Evolutionary conservation across 2,797 vertebrate genomes (phyloP), one percentile per base, ranked within the genome.

Genomic region (Microctenopoma steveboyesi): DNA sequence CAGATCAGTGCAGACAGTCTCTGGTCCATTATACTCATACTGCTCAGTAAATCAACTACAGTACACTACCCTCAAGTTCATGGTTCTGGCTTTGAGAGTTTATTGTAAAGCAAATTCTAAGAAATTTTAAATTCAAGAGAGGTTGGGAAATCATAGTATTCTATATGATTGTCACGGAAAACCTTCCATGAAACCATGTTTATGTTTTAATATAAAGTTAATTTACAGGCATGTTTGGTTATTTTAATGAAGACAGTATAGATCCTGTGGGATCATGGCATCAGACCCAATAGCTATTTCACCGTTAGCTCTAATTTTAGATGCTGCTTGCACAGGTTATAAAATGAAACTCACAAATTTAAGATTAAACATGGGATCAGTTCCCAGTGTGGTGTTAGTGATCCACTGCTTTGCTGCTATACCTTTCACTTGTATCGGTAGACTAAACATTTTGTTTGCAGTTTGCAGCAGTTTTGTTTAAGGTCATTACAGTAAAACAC

Each of bases 31-130:
- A 87, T 83, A 64, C 66, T 64, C 67, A 22, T 22, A 22, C 78
- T 56, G 76, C 85, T 85, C 81, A 71, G 73, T 91, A 87, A 89
- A 93, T 92, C 87, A 90, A 79, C 61, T 57, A 53, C 74, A 79
- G 76, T 70, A 83, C 76, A 42, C 52, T 25, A 45, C 57, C 64
- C 82, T 82, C 64, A 49, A 35, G 63, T 78, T 87, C 56, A 12
- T 61, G 67, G 69, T 52, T 72, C 42, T 56, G 72, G 39, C 50
- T 79, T 72, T 73, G 77, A 79, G 71, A 73, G 51, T 69, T 35
- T 71, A 60, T 78, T 54, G 52, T 61, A 52, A 61, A 76, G 54
- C 39, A 69, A 56, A 56, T 58, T 72, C 64, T 56, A 67, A 83
- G 57, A 52, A 68, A 79, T 68, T 45, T 67, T 18, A 80, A 74